A percentile compares a stretch with the other conserved stretches of the same genome.
Evolutionary conservation across 1,140 invertebrate species (phyloP).

Genomic region (Achatina immaculata): DNA sequence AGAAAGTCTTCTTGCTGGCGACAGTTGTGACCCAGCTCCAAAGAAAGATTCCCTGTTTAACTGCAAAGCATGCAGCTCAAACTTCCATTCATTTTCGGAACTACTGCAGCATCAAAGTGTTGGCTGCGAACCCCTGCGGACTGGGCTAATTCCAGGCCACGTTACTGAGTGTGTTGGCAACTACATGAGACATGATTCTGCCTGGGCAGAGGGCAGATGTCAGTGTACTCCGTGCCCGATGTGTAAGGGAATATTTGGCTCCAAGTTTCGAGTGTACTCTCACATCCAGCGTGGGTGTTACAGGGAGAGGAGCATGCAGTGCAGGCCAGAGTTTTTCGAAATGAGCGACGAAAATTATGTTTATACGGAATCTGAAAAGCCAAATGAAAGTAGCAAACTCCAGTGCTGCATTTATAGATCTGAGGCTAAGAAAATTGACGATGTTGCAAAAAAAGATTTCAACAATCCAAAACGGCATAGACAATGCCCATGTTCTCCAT

Average conservation of each 20-base stretch:
- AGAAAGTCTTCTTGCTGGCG: too few relatives aligned
- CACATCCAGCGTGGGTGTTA: neutral
- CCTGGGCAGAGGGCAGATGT: neutral
- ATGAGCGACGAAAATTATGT: neutral
- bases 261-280: neutral
- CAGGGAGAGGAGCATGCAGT: neutral
- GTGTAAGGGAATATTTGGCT: neutral
- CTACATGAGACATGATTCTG: neutral
- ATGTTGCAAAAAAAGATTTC: neutral
- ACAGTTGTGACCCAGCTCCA: too few relatives aligned
- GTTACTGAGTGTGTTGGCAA: neutral
- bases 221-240: neutral
- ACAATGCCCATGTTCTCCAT: too few relatives aligned
- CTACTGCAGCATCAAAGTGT: neutral
- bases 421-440: neutral
- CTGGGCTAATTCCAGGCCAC: neutral
- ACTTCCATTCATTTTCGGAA: neutral
- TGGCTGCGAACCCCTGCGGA: neutral
- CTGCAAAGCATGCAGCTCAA: neutral
- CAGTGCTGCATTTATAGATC: neutral
- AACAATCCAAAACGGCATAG: too few relatives aligned
- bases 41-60: neutral
- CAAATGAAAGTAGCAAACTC: neutral
- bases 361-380: neutral
- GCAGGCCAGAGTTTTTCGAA: neutral